Evolutionary conservation across 2,888 invertebrate genomes (phyloP).

Genomic region (Pandemis heparana): DNA sequence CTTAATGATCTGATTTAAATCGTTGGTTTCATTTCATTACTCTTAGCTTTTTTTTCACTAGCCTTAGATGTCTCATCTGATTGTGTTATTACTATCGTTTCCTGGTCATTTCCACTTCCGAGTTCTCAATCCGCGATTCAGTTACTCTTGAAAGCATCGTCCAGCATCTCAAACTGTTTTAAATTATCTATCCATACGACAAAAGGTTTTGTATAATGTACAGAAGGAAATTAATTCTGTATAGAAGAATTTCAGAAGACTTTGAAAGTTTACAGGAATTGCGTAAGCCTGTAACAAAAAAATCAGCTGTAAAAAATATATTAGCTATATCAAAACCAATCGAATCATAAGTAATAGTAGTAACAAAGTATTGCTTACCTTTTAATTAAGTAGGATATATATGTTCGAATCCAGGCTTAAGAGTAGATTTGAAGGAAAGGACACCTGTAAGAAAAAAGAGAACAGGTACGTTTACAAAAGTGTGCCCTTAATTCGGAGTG

Average conservation of each 20-base stretch:
- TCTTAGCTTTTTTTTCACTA: background rate
- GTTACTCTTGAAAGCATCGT: background rate
- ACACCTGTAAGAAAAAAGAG: background rate
- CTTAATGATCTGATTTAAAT: background rate
- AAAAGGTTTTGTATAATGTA: background rate
- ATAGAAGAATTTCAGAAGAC: constrained; percentile 1
- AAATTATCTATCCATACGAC: constrained; percentile 1
- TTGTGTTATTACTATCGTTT: background rate
- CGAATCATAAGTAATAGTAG: background rate
- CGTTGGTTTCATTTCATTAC: background rate
- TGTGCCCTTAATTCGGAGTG: background rate
- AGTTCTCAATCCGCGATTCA: background rate
- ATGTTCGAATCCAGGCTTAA: background rate
- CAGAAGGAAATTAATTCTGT: background rate
- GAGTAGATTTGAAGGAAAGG: background rate
- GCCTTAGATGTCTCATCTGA: background rate
- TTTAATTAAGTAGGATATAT: constrained; percentile 6
- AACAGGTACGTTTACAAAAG: background rate
- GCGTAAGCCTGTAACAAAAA: background rate
- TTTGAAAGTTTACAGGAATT: background rate
- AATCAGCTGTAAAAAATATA: background rate
- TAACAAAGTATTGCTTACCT: background rate
- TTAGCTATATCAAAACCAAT: background rate
- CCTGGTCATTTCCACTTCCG: background rate
- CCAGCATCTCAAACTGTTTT: background rate